These are phyloP conservation scores for Poecile atricapillus DNA, from an alignment of 2,113 vertebrate species.

Conservation along the genomic window DNA sequence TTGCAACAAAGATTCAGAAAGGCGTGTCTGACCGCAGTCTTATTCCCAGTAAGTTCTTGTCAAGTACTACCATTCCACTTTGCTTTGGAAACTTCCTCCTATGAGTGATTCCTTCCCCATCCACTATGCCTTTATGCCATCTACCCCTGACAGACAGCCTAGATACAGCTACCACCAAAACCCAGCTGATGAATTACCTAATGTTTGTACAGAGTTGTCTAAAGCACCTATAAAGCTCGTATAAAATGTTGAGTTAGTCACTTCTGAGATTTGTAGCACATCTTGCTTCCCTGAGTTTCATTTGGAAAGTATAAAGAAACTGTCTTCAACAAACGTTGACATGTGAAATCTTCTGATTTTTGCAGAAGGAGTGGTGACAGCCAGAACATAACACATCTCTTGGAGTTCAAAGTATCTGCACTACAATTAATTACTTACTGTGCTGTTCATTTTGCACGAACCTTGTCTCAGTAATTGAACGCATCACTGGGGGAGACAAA, in stretches of 20 bases:
- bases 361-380: not conserved
- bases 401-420: conserved; percentile 13
- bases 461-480: conserved; percentile 21
- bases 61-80: not conserved
- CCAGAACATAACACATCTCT: not conserved
- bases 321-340: not conserved
- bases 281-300: not conserved
- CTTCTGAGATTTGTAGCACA: not conserved
- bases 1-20: not conserved
- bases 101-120: not conserved
- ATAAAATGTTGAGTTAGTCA: not conserved
- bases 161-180: not conserved
- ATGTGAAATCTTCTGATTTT: not conserved
- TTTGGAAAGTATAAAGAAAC: not conserved
- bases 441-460: conserved; percentile 23
- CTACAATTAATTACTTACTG: conserved; percentile 37
- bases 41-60: not conserved
- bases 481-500: not conserved
- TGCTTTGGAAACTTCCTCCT: not conserved
- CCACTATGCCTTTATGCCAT: not conserved
- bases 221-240: not conserved
- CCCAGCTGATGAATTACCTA: not conserved
- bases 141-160: not conserved
- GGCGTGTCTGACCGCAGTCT: not conserved
- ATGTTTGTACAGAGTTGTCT: not conserved